A percentile compares a stretch with the other conserved stretches of the same genome.
These are phyloP conservation scores for Myotis vivesi DNA, from an alignment of 2,797 vertebrate species.

Conservation along the genomic window DNA sequence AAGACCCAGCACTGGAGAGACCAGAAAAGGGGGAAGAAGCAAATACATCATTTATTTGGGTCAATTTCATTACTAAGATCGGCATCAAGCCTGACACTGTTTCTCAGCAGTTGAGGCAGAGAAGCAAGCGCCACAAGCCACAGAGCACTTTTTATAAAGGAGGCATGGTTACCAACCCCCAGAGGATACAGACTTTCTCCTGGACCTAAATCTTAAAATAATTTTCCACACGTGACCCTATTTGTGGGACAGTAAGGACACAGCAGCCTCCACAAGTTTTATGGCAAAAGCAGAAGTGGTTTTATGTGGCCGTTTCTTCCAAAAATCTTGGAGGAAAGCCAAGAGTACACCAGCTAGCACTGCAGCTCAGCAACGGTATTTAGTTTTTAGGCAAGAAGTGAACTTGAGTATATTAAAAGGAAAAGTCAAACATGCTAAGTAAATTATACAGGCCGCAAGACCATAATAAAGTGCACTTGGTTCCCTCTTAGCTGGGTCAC, in stretches of 20 bases:
- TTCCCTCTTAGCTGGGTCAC: slow-evolving; percentile 36
- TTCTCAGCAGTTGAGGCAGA: neutral
- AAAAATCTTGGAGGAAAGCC: neutral
- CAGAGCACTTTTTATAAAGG: neutral
- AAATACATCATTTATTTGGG: neutral
- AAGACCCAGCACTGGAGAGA: neutral
- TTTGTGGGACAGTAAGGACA: neutral
- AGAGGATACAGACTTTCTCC: neutral
- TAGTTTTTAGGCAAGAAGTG: slow-evolving; percentile 37
- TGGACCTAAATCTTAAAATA: neutral
- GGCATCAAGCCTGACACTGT: neutral
- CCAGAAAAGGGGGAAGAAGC: neutral
- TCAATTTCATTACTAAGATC: neutral
- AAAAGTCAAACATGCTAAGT: slow-evolving; percentile 2
- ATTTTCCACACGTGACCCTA: neutral
- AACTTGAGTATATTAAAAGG: neutral
- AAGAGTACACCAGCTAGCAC: neutral
- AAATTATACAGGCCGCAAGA: neutral
- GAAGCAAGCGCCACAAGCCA: neutral
- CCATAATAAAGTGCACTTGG: neutral
- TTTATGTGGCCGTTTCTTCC: neutral
- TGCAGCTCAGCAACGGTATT: neutral
- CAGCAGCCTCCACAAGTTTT: neutral
- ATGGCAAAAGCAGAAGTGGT: neutral
- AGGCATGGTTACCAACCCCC: neutral